These are phyloP conservation scores for Ceyx melanurus DNA, from an alignment of 2,113 vertebrate genomes.

Conservation along the genomic window DNA sequence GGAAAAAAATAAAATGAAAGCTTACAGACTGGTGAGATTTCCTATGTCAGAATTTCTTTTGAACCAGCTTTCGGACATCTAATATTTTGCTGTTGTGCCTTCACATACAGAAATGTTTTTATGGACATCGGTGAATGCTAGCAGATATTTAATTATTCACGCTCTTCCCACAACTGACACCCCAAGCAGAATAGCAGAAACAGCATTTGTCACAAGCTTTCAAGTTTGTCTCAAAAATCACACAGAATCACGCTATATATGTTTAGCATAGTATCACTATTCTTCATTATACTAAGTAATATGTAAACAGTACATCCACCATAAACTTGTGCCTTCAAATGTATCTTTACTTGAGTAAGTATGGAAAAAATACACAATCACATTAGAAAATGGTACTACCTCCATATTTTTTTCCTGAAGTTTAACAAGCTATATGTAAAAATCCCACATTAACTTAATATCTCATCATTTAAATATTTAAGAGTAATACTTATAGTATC, in stretches of 20 bases:
- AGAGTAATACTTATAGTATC: background rate
- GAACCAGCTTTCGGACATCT: background rate
- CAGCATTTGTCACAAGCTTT: background rate
- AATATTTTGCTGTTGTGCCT: background rate
- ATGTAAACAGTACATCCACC: background rate
- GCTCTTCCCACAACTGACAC: background rate
- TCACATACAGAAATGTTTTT: background rate
- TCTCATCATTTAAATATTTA: background rate
- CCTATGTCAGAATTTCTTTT: background rate
- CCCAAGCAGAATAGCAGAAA: background rate
- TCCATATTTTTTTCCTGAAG: fast-evolving
- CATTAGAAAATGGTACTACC: background rate
- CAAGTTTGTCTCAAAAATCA: background rate
- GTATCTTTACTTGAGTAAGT: background rate
- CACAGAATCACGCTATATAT: background rate
- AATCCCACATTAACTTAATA: background rate
- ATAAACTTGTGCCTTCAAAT: background rate
- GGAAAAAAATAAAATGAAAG: background rate
- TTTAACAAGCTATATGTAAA: background rate
- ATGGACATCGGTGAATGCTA: background rate
- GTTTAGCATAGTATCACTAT: background rate
- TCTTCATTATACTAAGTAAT: background rate
- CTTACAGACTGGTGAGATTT: background rate
- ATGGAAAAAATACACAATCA: background rate
- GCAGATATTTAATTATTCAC: background rate